A percentile compares a stretch with the other conserved stretches of the same genome.
These are phyloP conservation scores for Speoplatyrhinus poulsoni DNA, from an alignment of 2,113 vertebrate genomes.

Conservation along the genomic window DNA sequence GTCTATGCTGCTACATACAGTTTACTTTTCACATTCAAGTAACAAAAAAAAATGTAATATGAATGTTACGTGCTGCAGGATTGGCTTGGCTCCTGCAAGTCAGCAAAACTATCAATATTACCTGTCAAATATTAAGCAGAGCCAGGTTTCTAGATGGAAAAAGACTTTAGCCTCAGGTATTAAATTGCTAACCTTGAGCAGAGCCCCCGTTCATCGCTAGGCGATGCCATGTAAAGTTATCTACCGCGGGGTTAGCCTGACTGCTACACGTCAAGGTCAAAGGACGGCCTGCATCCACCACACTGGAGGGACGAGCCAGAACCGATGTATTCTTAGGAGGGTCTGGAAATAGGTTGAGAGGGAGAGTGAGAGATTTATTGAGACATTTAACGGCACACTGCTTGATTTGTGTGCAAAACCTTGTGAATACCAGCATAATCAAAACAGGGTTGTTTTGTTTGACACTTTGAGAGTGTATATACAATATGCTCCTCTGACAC, in stretches of 20 bases:
- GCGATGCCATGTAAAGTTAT: slow-evolving; percentile 81
- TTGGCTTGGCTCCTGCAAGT: too few relatives aligned
- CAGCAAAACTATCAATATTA: too few relatives aligned
- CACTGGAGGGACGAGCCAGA: slow-evolving; percentile 74
- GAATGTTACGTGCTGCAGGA: background rate
- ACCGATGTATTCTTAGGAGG: slow-evolving; percentile 79
- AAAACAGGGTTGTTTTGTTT: too few relatives aligned
- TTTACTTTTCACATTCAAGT: background rate
- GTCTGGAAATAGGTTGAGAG: slow-evolving; percentile 52
- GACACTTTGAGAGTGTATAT: too few relatives aligned
- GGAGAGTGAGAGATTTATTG: background rate
- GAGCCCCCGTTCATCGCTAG: slow-evolving; percentile 60
- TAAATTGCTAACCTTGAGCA: slow-evolving; percentile 61
- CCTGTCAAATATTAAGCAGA: too few relatives aligned
- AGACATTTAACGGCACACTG: background rate
- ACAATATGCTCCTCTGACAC: too few relatives aligned
- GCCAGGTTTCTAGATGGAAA: background rate
- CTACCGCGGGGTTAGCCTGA: slow-evolving; percentile 76
- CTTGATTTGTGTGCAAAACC: background rate
- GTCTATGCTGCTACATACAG: background rate
- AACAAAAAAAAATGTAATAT: background rate
- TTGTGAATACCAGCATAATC: too few relatives aligned
- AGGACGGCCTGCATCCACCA: slow-evolving; percentile 76
- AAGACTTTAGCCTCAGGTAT: background rate
- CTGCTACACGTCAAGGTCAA: slow-evolving; percentile 80